These are phyloP conservation scores for Hydra vulgaris DNA, from an alignment of 30 jellyfish, hydroid and myxozoan genomes.

Conservation along the genomic window DNA sequence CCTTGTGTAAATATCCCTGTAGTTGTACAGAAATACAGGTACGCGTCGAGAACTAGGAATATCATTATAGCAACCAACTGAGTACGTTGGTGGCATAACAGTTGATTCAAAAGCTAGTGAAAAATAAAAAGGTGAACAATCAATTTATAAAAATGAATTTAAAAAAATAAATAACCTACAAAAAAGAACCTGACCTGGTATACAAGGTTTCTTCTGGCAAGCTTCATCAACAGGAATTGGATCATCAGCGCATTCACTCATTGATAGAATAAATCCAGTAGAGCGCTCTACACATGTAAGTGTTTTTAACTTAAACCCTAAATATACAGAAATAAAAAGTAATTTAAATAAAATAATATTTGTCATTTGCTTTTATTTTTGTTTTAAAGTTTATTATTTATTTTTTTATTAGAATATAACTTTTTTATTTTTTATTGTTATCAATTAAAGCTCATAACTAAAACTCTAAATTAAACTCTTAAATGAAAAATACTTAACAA, in stretches of 20 bases:
- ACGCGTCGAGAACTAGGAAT: slow-evolving; percentile 19
- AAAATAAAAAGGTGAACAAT: neutral
- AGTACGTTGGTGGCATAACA: slow-evolving; percentile 33
- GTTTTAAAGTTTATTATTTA: no score
- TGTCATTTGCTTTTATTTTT: no score
- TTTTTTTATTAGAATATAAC: no score
- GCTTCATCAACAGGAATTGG: slow-evolving; percentile 26
- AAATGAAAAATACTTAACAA: no score
- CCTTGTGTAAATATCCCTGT: neutral
- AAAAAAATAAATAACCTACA: no score
- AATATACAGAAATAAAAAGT: neutral
- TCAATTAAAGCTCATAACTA: no score
- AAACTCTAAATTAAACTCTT: no score
- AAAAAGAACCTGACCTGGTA: slow-evolving; percentile 7
- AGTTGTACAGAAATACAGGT: neutral
- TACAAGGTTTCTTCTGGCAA: slow-evolving; percentile 16
- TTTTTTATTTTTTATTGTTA: no score
- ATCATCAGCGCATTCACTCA: neutral
- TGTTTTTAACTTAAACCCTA: slow-evolving; percentile 8
- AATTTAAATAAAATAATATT: no score
- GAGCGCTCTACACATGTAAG: slow-evolving; percentile 20
- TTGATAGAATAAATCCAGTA: slow-evolving; percentile 6
- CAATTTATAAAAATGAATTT: neutral
- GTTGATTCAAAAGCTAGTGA: slow-evolving; percentile 17
- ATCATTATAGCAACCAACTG: slow-evolving; percentile 63